Evolutionary conservation across 2,113 vertebrate genomes (phyloP), one percentile per base, ranked within the genome.

Genomic region (Bothrops jararaca): DNA sequence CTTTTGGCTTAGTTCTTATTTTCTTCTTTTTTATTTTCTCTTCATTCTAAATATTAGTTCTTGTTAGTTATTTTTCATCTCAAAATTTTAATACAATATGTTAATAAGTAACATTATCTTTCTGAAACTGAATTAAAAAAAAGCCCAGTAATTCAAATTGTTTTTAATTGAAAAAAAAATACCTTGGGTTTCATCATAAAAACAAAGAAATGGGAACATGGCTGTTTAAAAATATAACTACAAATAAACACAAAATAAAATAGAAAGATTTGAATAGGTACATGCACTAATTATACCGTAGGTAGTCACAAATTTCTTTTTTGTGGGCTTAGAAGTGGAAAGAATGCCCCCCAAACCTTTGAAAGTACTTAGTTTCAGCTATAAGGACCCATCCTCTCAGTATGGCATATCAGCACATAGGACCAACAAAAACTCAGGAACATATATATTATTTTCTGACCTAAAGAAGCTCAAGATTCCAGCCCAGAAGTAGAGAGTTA

Each of bases 241-340:
- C 60, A 45, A 3, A 7, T 92, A 95, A 96, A 95, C 45, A 80
- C 1, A 48, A 93, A 6, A 23, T 86, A 6, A 92, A 94, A 94
- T 93, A 90, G 88, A 91, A 95, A 90, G 86, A 94, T 95, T 93
- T 96, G 91, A 85, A 92, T 94, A 94, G 42, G 23, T 34, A 57
- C 85, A 42, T 86, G 92, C 87, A 54, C 92, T 91, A 92, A 88
- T 53, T 89, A 91, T 92, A 90, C 50, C 64, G 52, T 87, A 95
- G 92, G n/a, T 23, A 86, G 89, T 93, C 7, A 93, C 92, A 69
- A 93, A 39, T 85, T 85, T 50, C 69, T 69, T 22, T 96, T 93
- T 94, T 93, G 88, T 95, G 52, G 34, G 34, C 1, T 88, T 85
- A 26, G 18, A 9, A 80, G 24, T 20, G n/a, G 86, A 74, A 10